Evolutionary conservation across 2,113 vertebrate species (phyloP).

Genomic region (Struthio camelus): DNA sequence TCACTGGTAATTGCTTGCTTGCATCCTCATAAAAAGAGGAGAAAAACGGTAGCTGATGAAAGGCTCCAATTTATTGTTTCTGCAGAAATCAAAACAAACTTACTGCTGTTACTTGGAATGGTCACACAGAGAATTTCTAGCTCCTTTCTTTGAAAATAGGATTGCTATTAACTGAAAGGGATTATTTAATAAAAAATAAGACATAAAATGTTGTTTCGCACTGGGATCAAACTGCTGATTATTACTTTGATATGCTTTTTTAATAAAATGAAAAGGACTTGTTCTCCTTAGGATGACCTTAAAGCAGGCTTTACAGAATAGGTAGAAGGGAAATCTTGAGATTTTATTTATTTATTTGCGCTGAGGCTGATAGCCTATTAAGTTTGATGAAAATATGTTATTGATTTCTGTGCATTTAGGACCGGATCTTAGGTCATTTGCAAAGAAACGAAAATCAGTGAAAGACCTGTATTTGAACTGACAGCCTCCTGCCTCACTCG

Average conservation of each 20-base stretch:
- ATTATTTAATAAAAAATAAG: constrained; percentile 1
- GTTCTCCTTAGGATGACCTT: not conserved
- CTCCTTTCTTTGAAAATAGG: constrained; percentile 8
- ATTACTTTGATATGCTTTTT: constrained; percentile 24
- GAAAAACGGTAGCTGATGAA: constrained; percentile 38
- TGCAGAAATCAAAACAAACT: constrained; percentile 24
- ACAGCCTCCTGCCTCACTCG: not conserved
- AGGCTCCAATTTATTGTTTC: not conserved
- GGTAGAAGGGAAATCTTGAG: not conserved
- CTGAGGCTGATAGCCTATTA: not conserved
- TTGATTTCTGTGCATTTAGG: not conserved
- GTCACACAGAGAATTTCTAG: not conserved
- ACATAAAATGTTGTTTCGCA: not conserved
- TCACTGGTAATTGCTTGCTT: constrained; percentile 40
- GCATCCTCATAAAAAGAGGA: constrained; percentile 2
- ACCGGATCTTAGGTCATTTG: not conserved
- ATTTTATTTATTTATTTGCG: not conserved
- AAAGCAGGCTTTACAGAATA: not conserved
- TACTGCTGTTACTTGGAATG: not conserved
- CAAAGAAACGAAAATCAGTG: not conserved
- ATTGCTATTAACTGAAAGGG: not conserved
- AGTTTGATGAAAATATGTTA: not conserved
- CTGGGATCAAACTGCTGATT: constrained; percentile 7
- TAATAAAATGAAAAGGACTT: constrained; percentile 1
- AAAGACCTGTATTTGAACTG: not conserved